Evolutionary conservation across 1,140 invertebrate genomes (phyloP), one percentile per base, ranked within the genome.

Genomic region (Potamilus streckersoni): DNA sequence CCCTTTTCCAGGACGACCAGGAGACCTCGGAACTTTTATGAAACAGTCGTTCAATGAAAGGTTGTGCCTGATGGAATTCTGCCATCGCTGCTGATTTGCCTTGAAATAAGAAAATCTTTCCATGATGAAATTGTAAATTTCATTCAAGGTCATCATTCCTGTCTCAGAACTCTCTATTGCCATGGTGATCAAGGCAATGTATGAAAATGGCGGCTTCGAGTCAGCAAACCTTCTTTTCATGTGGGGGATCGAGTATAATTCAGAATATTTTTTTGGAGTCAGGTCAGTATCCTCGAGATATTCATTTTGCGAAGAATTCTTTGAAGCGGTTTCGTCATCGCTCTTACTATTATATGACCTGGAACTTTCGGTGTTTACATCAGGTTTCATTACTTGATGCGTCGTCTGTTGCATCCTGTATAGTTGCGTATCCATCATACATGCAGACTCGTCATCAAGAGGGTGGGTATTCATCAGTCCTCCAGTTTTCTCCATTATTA

Each of bases 21-120:
- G 95, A 57, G 95, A 91, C n/a, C 96, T 90, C 0, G 96, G 96
- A 71, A 98, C 94, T 92, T 97, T 97, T 79, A 97, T 94, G 89
- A 98, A 98, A 89, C 96, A 98, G 90, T 98, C 96, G 91, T 98
- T 97, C 90, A 97, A 95, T 17, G 94, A 95, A 16, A 98, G 91
- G 88, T 98, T 97, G 87, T 98, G 97, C 20, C 97, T 91, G 67
- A 98, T 98, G 0, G 95, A 96, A 84, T 98, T 98, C 88, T 98
- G 96, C 96, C 97, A 98, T 56, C 96, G 94, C 85, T 96, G 97
- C 82, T 96, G 95, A 84, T 96, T 96, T 73, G 94, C 93, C 82
- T 95, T 93, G 88, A 93, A 98, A 85, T 94, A 98, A 0, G 96
- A 95, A 87, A 96, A 92, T 69, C 90, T 82, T 58, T 90, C 83